Conservation (phyloP, 2,888 invertebrate species). For the Leptura quadrifasciata region DNA sequence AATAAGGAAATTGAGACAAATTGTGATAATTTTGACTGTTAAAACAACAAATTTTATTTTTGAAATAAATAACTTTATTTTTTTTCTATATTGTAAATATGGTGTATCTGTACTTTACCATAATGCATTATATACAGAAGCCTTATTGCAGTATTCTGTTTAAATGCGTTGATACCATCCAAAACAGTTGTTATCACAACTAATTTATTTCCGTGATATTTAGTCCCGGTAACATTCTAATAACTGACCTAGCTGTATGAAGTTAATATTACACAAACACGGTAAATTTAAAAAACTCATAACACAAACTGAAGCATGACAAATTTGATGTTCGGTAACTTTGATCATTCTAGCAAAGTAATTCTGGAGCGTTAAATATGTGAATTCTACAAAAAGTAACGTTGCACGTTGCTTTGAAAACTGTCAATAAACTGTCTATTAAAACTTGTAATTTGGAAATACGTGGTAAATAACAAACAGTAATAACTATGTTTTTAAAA, state of each 20-base stretch:
- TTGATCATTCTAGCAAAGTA: constrained; percentile 4
- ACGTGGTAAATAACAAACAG: neutral
- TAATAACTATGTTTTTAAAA: too few species aligned
- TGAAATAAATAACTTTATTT: too few species aligned
- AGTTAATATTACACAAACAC: neutral
- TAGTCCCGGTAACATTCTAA: neutral
- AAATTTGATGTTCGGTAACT: constrained; percentile 7
- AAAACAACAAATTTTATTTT: too few species aligned
- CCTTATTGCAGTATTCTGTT: too few species aligned
- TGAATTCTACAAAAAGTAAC: neutral
- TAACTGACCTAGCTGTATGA: neutral
- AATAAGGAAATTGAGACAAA: too few species aligned
- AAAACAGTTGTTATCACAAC: neutral
- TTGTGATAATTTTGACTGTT: too few species aligned
- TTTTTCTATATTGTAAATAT: too few species aligned
- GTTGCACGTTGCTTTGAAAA: neutral
- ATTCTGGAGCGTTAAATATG: constrained; percentile 1
- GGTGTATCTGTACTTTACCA: too few species aligned
- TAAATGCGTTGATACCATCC: neutral
- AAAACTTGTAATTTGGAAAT: neutral
- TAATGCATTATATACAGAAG: too few species aligned
- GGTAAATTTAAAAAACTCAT: constrained; percentile 7
- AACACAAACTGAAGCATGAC: constrained; percentile 4
- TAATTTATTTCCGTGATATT: neutral
- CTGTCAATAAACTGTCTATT: constrained; percentile 4